Percentiles rank a stretch among this genome's conserved stretches.
Conservation (phyloP, 2,888 invertebrate genomes). For the Eretmocerus hayati region DNA sequence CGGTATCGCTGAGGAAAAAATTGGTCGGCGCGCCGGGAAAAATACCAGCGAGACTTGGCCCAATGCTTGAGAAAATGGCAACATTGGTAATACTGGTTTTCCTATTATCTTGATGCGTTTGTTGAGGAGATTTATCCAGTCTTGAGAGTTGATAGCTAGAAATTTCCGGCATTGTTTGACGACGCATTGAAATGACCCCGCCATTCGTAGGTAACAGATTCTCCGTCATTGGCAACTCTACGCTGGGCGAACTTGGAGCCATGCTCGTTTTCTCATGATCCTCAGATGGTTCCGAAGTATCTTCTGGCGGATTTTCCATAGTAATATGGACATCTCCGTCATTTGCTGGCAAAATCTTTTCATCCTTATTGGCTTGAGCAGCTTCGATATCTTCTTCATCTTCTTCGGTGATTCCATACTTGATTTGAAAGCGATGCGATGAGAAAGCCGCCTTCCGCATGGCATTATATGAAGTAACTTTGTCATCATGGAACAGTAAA, state of each 20-base stretch:
- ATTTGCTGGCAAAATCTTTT: no score
- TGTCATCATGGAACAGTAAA: no score
- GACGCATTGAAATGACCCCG: background rate
- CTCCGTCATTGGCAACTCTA: constrained; percentile 1
- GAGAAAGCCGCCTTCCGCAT: constrained; percentile 35
- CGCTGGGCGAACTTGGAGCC: no score
- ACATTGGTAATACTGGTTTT: constrained; percentile 38
- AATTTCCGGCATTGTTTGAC: constrained; percentile 10
- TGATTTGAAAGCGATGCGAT: constrained; percentile 26
- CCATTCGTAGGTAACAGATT: background rate
- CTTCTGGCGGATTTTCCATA: constrained; percentile 14
- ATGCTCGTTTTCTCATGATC: background rate
- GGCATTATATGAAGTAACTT: constrained; percentile 28
- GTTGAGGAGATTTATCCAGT: background rate
- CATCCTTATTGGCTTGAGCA: background rate
- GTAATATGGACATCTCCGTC: constrained; percentile 37
- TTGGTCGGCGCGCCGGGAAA: constrained; percentile 32
- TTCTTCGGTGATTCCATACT: constrained; percentile 32
- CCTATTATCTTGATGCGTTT: constrained; percentile 38
- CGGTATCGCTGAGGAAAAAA: constrained; percentile 14
- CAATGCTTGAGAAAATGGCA: constrained; percentile 40
- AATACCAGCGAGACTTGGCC: constrained; percentile 35
- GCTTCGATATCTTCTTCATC: constrained; percentile 24
- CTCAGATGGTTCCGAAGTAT: background rate
- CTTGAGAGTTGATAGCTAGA: background rate